Base-by-base conservation (phyloP, 2,888 invertebrate species). In the Clivina fossor region DNA sequence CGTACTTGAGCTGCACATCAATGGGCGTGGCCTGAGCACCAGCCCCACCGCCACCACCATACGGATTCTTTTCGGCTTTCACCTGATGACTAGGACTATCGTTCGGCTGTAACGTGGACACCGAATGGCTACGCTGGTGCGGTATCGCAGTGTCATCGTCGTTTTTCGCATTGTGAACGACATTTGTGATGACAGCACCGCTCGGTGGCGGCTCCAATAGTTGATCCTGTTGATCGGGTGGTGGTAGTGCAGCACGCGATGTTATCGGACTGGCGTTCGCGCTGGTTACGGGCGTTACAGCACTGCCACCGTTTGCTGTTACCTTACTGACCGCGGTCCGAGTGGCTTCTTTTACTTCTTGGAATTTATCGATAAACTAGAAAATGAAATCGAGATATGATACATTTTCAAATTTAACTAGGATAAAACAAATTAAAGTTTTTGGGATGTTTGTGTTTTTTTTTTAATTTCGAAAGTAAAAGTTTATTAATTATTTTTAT, bases 291-390 rank as follows among this genome's bases (percentile, higher is more conserved):
- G 91, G 91, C 22, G 91, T 91, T 37, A 86, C 88, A 1, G 85
- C 88, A 38, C 72, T 59, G 59, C 71, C 74, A 15, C 78, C 82
- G 69, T 82, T 82, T 20, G 80, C 77, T 19, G 80, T 76, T 11
- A 81, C 79, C 69, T 85, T 86, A 55, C 81, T 79, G 62, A 81
- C 81, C 53, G 86, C 84, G 69, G 80, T 79, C 67, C 88, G 86
- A 9, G 95, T 95, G 32, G 95, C 90, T 74, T 96, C 96, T 73
- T 96, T 96, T 19, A 97, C 94, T 75, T 97, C 96, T 79, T 95
- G 93, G 75, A 97, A 97, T 76, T 97, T 96, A 74, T 97, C 96
- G 66, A 96, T 94, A 77, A 97, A 97, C 92, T 93, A 62, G 54
- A 69, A 35, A 22, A 24, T 24, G n/a, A n/a, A n/a, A n/a, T n/a